Conservation (phyloP, 2,888 invertebrate genomes). For the Teinopalpus imperialis region DNA sequence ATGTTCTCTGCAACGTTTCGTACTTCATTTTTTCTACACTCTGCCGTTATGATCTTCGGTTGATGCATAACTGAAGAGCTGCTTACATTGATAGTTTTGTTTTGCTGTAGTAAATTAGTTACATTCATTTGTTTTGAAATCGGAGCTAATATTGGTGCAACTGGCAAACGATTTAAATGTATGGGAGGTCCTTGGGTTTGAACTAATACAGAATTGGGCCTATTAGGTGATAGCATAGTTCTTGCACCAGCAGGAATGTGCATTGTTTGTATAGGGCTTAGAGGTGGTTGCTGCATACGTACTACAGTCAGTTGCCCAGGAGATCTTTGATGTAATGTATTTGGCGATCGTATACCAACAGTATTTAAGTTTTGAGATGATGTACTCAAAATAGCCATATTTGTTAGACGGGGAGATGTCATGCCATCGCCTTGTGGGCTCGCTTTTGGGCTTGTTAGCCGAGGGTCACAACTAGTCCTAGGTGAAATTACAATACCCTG, state of each 20-base stretch:
- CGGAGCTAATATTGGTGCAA: constrained; percentile 80
- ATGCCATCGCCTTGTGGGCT: constrained; percentile 58
- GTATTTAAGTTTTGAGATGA: constrained; percentile 62
- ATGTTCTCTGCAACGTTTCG: constrained; percentile 46
- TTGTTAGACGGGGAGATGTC: constrained; percentile 63
- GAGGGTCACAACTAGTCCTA: constrained; percentile 59
- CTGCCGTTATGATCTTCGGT: constrained; percentile 62
- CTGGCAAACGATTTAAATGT: constrained; percentile 80
- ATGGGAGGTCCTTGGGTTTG: constrained; percentile 70
- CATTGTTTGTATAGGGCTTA: constrained; percentile 70
- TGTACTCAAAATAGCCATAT: constrained; percentile 64
- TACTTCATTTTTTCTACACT: constrained; percentile 55
- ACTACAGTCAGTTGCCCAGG: constrained; percentile 76
- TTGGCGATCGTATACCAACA: constrained; percentile 61
- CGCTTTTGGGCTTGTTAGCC: constrained; percentile 68
- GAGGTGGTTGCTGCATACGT: constrained; percentile 74
- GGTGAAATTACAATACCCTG: constrained; percentile 73
- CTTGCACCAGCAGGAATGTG: constrained; percentile 64
- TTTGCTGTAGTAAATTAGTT: constrained; percentile 67
- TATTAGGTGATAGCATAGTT: constrained; percentile 69
- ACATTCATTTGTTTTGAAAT: constrained; percentile 81
- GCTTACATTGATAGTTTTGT: constrained; percentile 50
- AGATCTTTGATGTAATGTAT: constrained; percentile 62
- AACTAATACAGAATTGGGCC: constrained; percentile 70
- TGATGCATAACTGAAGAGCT: constrained; percentile 53